Evolutionary conservation across 2,888 invertebrate species (phyloP), one percentile per base, ranked within the genome.

Genomic region (Graphium colonna): DNA sequence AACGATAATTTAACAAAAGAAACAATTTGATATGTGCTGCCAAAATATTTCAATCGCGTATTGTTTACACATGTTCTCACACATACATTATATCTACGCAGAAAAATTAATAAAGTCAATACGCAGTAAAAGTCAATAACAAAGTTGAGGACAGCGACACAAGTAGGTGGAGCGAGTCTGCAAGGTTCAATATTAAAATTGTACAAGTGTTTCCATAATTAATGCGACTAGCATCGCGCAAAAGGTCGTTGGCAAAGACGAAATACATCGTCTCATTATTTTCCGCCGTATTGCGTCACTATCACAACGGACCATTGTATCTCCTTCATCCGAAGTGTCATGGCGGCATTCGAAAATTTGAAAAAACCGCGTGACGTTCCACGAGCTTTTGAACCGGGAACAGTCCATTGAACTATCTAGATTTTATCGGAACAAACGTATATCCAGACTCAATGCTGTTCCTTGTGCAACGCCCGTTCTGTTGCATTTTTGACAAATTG

Each of bases 401-500:
- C 73, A 73, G 79, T 77, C 69, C 78, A 76, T 68, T 79, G 79
- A 79, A 77, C 78, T 65, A 76, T 60, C 52, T 62, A 60, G 58
- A n/a, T n/a, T n/a, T n/a, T n/a, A n/a, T n/a, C n/a, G n/a, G n/a
- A n/a, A n/a, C n/a, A n/a, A n/a, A n/a, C n/a, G n/a, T n/a, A n/a
- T n/a, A n/a, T n/a, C n/a, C n/a, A n/a, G n/a, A n/a, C n/a, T n/a
- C n/a, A n/a, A n/a, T n/a, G n/a, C n/a, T n/a, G n/a, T n/a, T n/a
- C n/a, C n/a, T n/a, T n/a, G n/a, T n/a, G n/a, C n/a, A n/a, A n/a
- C 33, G 33, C 18, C n/a, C 8, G 46, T 46, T 56, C 36, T 36
- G 66, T 63, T 76, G 78, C 76, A 79, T 82, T 81, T 84, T 85
- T 86, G 86, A 73, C 82, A 82, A 69, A 71, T 67, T 83, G 85